These are phyloP conservation scores for Baryphthengus martii DNA, from an alignment of 2,113 vertebrate genomes.

Conservation along the genomic window DNA sequence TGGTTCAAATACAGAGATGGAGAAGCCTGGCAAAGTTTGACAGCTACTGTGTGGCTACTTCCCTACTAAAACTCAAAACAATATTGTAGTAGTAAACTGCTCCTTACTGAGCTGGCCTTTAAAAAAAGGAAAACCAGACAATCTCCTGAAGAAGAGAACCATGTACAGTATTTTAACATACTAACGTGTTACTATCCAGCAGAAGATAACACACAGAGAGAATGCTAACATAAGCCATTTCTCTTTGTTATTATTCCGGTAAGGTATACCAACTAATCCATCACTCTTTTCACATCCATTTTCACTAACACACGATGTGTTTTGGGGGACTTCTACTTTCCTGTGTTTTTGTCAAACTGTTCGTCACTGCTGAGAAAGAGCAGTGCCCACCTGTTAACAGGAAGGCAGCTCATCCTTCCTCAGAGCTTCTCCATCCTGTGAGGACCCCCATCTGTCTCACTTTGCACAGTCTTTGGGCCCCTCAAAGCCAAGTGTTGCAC, in stretches of 20 bases:
- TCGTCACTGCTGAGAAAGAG: neutral
- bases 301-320: rapidly evolving
- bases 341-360: neutral
- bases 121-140: neutral
- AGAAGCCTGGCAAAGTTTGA: rapidly evolving
- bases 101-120: neutral
- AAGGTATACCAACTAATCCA: neutral
- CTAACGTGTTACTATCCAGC: neutral
- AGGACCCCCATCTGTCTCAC: neutral
- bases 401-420: neutral
- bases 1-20: neutral
- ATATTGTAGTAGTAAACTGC: neutral
- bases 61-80: neutral
- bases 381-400: neutral
- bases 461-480: neutral
- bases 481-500: neutral
- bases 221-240: neutral
- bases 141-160: neutral
- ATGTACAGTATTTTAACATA: neutral
- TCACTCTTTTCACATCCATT: neutral
- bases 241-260: neutral
- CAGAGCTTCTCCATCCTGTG: neutral
- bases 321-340: neutral
- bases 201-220: neutral
- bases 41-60: neutral